Percentiles rank a stretch among this genome's conserved stretches.
Evolutionary conservation across 2,113 vertebrate species (phyloP).

Genomic region (Sisor rabdophorus): DNA sequence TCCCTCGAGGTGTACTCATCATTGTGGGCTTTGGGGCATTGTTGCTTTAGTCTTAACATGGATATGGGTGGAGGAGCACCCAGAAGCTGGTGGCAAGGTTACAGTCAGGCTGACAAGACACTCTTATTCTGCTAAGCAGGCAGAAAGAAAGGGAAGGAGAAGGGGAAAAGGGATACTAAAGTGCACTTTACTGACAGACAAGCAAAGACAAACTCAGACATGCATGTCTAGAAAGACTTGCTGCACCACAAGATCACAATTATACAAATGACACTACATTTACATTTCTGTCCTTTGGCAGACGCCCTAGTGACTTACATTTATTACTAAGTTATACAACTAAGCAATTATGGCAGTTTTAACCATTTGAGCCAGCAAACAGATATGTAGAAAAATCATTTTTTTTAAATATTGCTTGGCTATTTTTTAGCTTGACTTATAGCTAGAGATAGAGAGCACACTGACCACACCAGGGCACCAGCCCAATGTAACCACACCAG

Average conservation of each 20-base stretch:
- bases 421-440: too few species aligned
- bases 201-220: conserved; percentile 68
- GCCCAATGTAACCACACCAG: too few species aligned
- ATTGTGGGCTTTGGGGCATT: conserved; percentile 68
- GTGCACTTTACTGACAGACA: conserved; percentile 69
- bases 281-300: background rate
- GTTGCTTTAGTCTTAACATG: conserved; percentile 69
- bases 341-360: too few species aligned
- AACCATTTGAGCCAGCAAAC: too few species aligned
- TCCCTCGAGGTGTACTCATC: conserved; percentile 64
- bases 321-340: too few species aligned
- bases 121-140: conserved; percentile 70
- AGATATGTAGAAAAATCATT: too few species aligned
- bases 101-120: conserved; percentile 67
- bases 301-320: too few species aligned
- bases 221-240: conserved; percentile 40
- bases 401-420: too few species aligned
- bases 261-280: background rate
- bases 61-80: conserved; percentile 39
- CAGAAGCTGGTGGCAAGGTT: conserved; percentile 75
- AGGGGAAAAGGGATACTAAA: conserved; percentile 22
- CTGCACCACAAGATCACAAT: conserved; percentile 15
- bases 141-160: conserved; percentile 56
- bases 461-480: too few species aligned
- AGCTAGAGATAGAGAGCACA: too few species aligned